Conservation (phyloP, 2,797 vertebrate species). For the Protonibea diacanthus region DNA sequence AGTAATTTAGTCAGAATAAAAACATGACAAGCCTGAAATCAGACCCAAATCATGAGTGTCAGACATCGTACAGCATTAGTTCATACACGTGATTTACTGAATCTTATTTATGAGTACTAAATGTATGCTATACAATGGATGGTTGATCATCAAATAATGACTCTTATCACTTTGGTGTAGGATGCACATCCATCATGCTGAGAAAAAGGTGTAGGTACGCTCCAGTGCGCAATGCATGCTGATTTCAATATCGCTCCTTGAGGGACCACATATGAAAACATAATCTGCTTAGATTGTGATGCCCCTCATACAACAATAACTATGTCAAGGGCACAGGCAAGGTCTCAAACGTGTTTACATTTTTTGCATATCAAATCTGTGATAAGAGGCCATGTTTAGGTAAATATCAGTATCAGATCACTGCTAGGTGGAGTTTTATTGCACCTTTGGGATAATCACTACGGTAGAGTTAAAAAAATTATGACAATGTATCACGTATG, state of each 20-base stretch:
- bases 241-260: constrained; percentile 75
- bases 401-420: constrained; percentile 44
- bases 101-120: constrained; percentile 68
- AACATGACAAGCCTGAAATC: constrained; percentile 31
- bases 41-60: constrained; percentile 26
- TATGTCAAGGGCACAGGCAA: constrained; percentile 72
- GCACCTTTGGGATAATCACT: constrained; percentile 28
- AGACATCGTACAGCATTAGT: constrained; percentile 35
- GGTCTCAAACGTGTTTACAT: constrained; percentile 66
- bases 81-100: constrained; percentile 53
- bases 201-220: constrained; percentile 73
- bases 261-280: constrained; percentile 76
- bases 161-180: constrained; percentile 77
- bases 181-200: constrained; percentile 81
- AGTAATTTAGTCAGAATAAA: constrained; percentile 12
- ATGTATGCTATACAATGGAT: constrained; percentile 75
- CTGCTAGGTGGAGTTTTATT: neutral
- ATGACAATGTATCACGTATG: constrained; percentile 21
- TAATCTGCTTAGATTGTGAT: constrained; percentile 73
- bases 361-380: constrained; percentile 64
- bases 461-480: constrained; percentile 5
- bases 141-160: constrained; percentile 85
- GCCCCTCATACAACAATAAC: constrained; percentile 56
- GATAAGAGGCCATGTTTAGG: constrained; percentile 47
- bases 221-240: constrained; percentile 74